phyloP scores from a whole-genome alignment of 2,113 vertebrate genomes.

The Microcebus griseorufus region DNA sequence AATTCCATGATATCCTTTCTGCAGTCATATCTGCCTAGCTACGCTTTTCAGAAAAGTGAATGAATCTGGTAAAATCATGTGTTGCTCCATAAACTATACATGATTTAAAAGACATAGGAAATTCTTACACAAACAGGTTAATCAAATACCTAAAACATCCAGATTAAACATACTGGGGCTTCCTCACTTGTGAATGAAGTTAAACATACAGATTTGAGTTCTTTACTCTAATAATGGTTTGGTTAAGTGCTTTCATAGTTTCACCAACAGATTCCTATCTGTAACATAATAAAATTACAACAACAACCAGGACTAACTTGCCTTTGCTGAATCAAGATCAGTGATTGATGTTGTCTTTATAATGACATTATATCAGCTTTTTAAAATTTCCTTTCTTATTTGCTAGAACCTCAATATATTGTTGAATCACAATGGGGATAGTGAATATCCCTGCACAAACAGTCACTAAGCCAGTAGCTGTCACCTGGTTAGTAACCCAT shows the following conservation, averaged over 20 bases:
- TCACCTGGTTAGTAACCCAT: not conserved
- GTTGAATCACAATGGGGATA: not conserved
- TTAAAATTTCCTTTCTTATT: not conserved
- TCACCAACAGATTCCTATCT: not conserved
- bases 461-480: not conserved
- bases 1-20: conserved; percentile 76
- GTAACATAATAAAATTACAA: not conserved
- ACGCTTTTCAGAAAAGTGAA: conserved; percentile 77
- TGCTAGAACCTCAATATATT: not conserved
- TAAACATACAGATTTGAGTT: not conserved
- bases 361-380: not conserved
- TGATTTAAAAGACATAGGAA: conserved; percentile 79
- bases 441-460: not conserved
- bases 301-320: not conserved
- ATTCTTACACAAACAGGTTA: conserved; percentile 70
- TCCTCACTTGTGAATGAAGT: conserved; percentile 18
- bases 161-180: not conserved
- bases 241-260: not conserved
- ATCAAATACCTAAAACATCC: conserved; percentile 59
- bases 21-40: conserved; percentile 73
- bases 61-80: conserved; percentile 81
- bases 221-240: not conserved
- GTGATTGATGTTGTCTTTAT: not conserved
- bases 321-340: not conserved
- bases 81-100: conserved; percentile 77